These are phyloP conservation scores for Coracias cyanogaster DNA, from an alignment of 2,797 vertebrate genomes.

Conservation along the genomic window DNA sequence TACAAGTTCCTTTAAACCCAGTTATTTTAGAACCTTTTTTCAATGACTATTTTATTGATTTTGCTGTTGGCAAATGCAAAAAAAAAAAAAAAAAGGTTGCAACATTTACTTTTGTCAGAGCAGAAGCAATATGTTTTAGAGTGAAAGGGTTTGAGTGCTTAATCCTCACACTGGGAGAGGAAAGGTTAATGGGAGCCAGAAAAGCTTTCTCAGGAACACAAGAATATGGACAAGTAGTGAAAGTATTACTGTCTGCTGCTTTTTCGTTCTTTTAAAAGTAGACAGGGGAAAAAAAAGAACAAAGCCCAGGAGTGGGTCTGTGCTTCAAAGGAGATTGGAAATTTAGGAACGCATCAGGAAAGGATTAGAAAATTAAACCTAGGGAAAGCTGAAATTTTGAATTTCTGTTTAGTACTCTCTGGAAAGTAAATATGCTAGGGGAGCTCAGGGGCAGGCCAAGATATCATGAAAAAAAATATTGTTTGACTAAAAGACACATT, in stretches of 20 bases:
- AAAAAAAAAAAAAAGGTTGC: background rate
- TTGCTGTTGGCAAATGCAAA: background rate
- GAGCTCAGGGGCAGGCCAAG: background rate
- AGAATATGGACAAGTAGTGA: background rate
- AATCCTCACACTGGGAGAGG: background rate
- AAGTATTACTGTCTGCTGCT: background rate
- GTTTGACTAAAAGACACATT: background rate
- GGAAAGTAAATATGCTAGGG: background rate
- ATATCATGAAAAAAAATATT: background rate
- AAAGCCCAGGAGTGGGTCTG: background rate
- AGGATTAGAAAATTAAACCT: background rate
- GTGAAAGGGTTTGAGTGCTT: background rate
- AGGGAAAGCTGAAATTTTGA: background rate
- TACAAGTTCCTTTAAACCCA: background rate
- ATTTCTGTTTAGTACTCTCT: background rate
- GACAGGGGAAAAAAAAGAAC: background rate
- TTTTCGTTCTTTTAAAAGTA: background rate
- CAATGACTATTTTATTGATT: background rate
- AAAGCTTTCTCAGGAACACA: background rate
- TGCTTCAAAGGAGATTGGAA: background rate
- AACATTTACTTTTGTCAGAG: background rate
- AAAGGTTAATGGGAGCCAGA: conserved; percentile 8
- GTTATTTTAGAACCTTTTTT: background rate
- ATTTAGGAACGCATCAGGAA: background rate
- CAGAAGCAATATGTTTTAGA: background rate